Conservation (phyloP, 2,797 vertebrate species). For the Lithobates pipiens region DNA sequence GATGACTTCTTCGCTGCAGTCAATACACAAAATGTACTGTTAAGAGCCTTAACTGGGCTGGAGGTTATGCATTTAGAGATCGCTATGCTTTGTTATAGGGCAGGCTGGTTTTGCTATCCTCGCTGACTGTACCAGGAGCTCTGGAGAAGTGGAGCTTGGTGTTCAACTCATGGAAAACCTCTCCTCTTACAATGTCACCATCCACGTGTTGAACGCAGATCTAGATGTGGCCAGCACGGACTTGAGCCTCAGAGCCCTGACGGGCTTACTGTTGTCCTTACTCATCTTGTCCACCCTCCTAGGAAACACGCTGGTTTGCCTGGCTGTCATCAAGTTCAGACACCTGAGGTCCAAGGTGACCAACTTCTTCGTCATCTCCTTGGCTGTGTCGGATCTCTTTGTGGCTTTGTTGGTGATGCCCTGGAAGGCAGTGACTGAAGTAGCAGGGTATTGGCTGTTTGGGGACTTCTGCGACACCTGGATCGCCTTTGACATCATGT, state of each 20-base stretch:
- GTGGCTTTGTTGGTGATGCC: slow-evolving; percentile 85
- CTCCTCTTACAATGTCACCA: slow-evolving; percentile 27
- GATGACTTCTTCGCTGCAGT: neutral
- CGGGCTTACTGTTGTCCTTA: slow-evolving; percentile 76
- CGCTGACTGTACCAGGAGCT: neutral
- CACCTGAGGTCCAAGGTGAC: slow-evolving; percentile 84
- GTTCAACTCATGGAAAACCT: slow-evolving; percentile 38
- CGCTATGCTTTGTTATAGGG: neutral
- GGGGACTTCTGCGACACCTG: slow-evolving; percentile 81
- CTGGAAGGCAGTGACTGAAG: slow-evolving; percentile 79
- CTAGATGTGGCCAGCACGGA: slow-evolving; percentile 34
- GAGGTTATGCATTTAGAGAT: neutral
- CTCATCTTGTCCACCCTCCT: slow-evolving; percentile 81
- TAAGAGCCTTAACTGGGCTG: slow-evolving; percentile 2
- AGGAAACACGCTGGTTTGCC: slow-evolving; percentile 81
- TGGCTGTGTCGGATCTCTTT: slow-evolving; percentile 82
- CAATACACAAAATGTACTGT: neutral
- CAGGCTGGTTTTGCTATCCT: neutral
- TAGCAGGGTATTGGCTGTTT: slow-evolving; percentile 79
- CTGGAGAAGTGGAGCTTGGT: slow-evolving; percentile 11
- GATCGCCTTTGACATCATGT: slow-evolving; percentile 87
- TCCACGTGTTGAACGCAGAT: slow-evolving; percentile 44
- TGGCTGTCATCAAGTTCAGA: slow-evolving; percentile 78
- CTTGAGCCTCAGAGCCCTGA: slow-evolving; percentile 67
- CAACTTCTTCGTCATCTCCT: slow-evolving; percentile 81